Percentiles rank a stretch among this genome's conserved stretches.
Conservation (phyloP, 2,888 invertebrate species). For the Iphiclides podalirius region DNA sequence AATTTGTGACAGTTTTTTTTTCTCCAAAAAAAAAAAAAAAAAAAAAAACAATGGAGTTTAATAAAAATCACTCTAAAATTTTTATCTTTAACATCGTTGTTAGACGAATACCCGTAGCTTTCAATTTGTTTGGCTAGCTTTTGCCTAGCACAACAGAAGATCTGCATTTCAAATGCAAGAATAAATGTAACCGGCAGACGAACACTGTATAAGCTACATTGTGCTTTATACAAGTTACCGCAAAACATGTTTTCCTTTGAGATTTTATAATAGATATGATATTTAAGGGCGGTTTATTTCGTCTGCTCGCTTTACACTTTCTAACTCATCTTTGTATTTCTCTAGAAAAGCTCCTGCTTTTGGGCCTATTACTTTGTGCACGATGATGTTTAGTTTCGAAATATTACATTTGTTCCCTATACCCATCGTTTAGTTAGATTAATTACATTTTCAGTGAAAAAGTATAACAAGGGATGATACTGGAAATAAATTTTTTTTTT, state of each 20-base stretch:
- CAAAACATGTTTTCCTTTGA: neutral
- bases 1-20: too few species aligned
- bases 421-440: too few species aligned
- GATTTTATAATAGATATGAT: constrained; percentile 8
- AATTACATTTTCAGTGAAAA: too few species aligned
- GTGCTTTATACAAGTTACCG: neutral
- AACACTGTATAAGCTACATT: neutral
- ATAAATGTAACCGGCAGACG: constrained; percentile 47
- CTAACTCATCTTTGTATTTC: constrained; percentile 18
- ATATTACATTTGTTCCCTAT: constrained; percentile 1
- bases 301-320: constrained; percentile 20
- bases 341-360: constrained; percentile 10
- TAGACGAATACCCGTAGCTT: constrained; percentile 35
- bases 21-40: too few species aligned
- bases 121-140: constrained; percentile 73
- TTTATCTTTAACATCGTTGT: constrained; percentile 42
- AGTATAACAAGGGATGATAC: too few species aligned
- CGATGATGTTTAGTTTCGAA: constrained; percentile 1
- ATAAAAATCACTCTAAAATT: constrained; percentile 18
- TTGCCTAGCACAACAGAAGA: constrained; percentile 71
- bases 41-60: too few species aligned
- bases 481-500: too few species aligned
- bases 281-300: constrained; percentile 12
- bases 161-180: constrained; percentile 61
- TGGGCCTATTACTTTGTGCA: constrained; percentile 9